These are phyloP conservation scores for Chelon labrosus DNA, from an alignment of 2,797 vertebrate species.

Conservation along the genomic window DNA sequence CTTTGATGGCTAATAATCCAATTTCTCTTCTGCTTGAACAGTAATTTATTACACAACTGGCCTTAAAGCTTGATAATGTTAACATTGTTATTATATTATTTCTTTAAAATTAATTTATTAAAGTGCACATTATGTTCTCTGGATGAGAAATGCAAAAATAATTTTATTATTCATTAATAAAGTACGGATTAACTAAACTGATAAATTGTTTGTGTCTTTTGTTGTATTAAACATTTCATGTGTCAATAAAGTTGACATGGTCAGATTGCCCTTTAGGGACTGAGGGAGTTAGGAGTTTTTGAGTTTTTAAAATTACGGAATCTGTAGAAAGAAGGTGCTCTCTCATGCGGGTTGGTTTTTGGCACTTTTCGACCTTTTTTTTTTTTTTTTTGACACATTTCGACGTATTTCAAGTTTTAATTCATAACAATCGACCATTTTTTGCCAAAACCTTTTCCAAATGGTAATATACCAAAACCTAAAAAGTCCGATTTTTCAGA, in stretches of 20 bases:
- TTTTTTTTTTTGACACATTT: neutral
- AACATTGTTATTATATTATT: conserved; percentile 84
- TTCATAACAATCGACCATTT: neutral
- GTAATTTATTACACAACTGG: conserved; percentile 91
- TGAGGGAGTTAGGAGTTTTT: too few species aligned
- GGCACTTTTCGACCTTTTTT: too few species aligned
- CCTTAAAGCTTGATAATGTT: conserved; percentile 96
- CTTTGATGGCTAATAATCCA: conserved; percentile 64
- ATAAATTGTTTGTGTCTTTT: conserved; percentile 7
- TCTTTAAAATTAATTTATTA: conserved; percentile 95
- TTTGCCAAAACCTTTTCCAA: neutral
- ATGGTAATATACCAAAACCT: neutral
- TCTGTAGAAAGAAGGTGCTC: too few species aligned
- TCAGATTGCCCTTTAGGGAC: neutral
- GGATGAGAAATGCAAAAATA: conserved; percentile 86
- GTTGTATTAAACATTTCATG: neutral
- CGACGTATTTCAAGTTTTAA: neutral
- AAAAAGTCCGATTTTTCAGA: neutral
- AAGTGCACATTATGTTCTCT: conserved; percentile 93
- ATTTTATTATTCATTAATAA: conserved; percentile 92
- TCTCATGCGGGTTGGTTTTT: too few species aligned
- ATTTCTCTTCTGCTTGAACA: conserved; percentile 81
- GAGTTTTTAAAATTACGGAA: too few species aligned
- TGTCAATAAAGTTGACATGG: too few species aligned
- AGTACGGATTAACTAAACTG: conserved; percentile 76